These are phyloP conservation scores for Arge pagana DNA, from an alignment of 2,888 invertebrate genomes.

Conservation along the genomic window DNA sequence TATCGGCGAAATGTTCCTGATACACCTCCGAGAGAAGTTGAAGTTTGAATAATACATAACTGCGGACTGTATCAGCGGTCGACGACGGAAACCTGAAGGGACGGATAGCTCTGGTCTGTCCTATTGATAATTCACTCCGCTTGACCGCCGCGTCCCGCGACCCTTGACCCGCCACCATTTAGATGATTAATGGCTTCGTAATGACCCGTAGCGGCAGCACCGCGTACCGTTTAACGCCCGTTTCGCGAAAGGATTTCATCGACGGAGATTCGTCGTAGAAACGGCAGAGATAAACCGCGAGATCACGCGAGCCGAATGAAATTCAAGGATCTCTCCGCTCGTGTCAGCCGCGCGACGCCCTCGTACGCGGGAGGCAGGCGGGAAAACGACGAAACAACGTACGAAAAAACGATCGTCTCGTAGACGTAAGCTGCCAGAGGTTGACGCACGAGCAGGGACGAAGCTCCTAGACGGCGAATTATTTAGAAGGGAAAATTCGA, in stretches of 20 bases:
- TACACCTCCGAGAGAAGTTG: conserved; percentile 29
- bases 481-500: conserved; percentile 6
- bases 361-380: too few relatives aligned
- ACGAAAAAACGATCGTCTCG: background rate
- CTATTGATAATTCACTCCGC: conserved; percentile 55
- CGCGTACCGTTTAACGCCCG: conserved; percentile 21
- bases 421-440: background rate
- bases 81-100: conserved; percentile 30
- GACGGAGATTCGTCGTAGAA: too few relatives aligned
- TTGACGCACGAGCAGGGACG: conserved; percentile 5
- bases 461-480: conserved; percentile 9
- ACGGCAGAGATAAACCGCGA: too few relatives aligned
- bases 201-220: too few relatives aligned
- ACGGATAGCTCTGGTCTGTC: conserved; percentile 41
- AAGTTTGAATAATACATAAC: conserved; percentile 52
- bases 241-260: conserved; percentile 3
- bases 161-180: conserved; percentile 31
- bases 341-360: too few relatives aligned
- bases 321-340: too few relatives aligned
- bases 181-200: conserved; percentile 50
- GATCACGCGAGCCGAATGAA: too few relatives aligned
- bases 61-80: conserved; percentile 41
- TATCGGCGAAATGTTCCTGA: too few relatives aligned
- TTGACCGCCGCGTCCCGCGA: conserved; percentile 36
- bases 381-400: too few relatives aligned